These are phyloP conservation scores for Polypedilum vanderplanki DNA, from an alignment of 1,140 invertebrate genomes.

Conservation along the genomic window DNA sequence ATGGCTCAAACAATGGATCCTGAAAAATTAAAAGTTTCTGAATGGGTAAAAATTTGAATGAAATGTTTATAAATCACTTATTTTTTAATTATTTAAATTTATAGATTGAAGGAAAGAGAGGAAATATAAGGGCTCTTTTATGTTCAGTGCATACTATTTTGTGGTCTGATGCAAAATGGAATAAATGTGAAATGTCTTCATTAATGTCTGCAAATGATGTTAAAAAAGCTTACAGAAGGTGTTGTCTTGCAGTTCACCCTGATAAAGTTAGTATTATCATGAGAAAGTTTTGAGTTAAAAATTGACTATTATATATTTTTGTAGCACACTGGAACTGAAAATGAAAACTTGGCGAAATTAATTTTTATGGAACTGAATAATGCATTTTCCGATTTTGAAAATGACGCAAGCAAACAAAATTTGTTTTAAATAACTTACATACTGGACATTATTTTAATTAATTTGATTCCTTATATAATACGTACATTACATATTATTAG, in stretches of 20 bases:
- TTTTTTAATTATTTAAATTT: conserved; percentile 30
- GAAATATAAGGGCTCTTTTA: conserved; percentile 90
- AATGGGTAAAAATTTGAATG: conserved; percentile 52
- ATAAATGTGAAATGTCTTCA: conserved; percentile 87
- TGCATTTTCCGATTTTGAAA: conserved; percentile 96
- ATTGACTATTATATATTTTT: conserved; percentile 40
- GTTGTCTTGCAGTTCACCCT: conserved; percentile 94
- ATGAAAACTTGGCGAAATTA: conserved; percentile 88
- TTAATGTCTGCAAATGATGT: conserved; percentile 85
- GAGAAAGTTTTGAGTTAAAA: not conserved
- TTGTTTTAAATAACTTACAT: conserved; percentile 51
- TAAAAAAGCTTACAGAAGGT: conserved; percentile 92
- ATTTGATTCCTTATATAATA: too few species aligned
- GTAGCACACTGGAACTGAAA: conserved; percentile 81
- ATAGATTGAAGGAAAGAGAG: conserved; percentile 90
- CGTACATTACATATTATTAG: too few species aligned
- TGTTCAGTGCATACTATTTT: conserved; percentile 90
- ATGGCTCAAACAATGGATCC: conserved; percentile 84
- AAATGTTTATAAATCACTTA: conserved; percentile 25
- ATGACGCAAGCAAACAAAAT: conserved; percentile 76
- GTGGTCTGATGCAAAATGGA: conserved; percentile 92
- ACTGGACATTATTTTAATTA: not conserved
- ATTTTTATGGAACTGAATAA: conserved; percentile 99
- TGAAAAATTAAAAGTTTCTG: conserved; percentile 75
- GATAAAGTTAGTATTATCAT: conserved; percentile 74